Evolutionary conservation across 2,888 invertebrate species (phyloP), one percentile per base, ranked within the genome.

Genomic region (Villa cingulata): DNA sequence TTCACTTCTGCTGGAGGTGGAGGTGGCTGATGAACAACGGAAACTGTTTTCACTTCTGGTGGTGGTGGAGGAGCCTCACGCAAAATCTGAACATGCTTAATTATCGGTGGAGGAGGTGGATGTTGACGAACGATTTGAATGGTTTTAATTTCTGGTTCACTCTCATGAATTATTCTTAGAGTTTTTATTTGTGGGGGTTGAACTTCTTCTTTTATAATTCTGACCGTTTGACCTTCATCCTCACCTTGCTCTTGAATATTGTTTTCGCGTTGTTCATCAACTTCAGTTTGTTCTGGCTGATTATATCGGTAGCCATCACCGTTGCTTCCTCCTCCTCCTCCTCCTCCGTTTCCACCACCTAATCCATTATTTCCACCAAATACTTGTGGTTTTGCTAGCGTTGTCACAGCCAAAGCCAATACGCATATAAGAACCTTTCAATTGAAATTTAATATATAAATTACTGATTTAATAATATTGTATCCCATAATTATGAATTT

Each of bases 41-140:
- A 37, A 9, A 46, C 27, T 23, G 46, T 46, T 37, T 19, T 41
- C 12, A 46, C 19, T 27, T 46, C 37, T 37, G 46, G 46, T 38
- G 41, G 46, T 46, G 46, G 41, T 17, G 46, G 36, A 23, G 46
- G 46, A n/a, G 40, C 20, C 2, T 46, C 42, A 19, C 37, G 41
- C 14, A 46, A 18, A 37, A 46, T n/a, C n/a, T 46, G 34, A 16
- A 46, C 46, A 12, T 40, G 36, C 18, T 23, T 46, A 16, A 46
- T 34, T 41, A 41, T 19, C 36, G 46, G 46, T 46, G 46, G 41
- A 27, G 46, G 41, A 17, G 46, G 41, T 36, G 46, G 41, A 16
- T 40, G 20, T 34, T 46, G 41, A 19, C 37, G 41, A 29, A 46
- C 37, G 18, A 46, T 37, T 19, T 42, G 37, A 14, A 46, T n/a